A percentile compares a stretch with the other conserved stretches of the same genome.
Evolutionary conservation across 2,888 invertebrate species (phyloP).

Genomic region (Geotrupes spiniger): DNA sequence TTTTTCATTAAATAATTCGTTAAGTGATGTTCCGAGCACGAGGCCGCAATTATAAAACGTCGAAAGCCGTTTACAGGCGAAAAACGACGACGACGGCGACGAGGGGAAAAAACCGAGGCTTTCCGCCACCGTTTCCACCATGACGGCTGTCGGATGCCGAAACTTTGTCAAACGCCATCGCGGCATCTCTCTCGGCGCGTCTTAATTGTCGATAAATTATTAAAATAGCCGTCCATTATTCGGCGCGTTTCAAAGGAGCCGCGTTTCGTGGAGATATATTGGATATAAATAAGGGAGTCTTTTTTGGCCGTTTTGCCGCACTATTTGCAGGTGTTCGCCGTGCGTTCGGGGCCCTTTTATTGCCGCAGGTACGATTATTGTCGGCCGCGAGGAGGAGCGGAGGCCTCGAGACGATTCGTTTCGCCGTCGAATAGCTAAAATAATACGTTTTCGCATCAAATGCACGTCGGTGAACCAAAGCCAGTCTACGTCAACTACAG

Average conservation of each 20-base stretch:
- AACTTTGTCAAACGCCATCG: constrained; percentile 1
- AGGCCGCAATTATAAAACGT: constrained; percentile 3
- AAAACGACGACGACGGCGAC: background rate
- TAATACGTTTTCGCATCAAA: too few species aligned
- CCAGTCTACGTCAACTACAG: too few species aligned
- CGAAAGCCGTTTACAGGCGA: background rate
- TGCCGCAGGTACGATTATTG: constrained; percentile 1
- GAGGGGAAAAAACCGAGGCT: too few species aligned
- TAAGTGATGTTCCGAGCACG: background rate
- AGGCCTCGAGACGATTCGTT: too few species aligned
- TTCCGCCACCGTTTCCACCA: too few species aligned
- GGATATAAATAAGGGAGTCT: constrained; percentile 26
- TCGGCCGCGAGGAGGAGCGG: background rate
- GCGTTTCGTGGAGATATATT: constrained; percentile 41
- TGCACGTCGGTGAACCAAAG: too few species aligned
- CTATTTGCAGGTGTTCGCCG: constrained; percentile 5
- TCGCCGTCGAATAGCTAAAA: too few species aligned
- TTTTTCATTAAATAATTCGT: too few species aligned
- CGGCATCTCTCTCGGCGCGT: constrained; percentile 30
- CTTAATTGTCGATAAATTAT: constrained; percentile 47
- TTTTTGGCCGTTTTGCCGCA: constrained; percentile 1
- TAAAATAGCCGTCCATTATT: constrained; percentile 42
- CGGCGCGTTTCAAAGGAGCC: constrained; percentile 41
- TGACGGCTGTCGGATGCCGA: too few species aligned
- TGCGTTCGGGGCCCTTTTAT: constrained; percentile 5